These are phyloP conservation scores for Leptothorax acervorum DNA, from an alignment of 2,888 invertebrate genomes.

Conservation along the genomic window DNA sequence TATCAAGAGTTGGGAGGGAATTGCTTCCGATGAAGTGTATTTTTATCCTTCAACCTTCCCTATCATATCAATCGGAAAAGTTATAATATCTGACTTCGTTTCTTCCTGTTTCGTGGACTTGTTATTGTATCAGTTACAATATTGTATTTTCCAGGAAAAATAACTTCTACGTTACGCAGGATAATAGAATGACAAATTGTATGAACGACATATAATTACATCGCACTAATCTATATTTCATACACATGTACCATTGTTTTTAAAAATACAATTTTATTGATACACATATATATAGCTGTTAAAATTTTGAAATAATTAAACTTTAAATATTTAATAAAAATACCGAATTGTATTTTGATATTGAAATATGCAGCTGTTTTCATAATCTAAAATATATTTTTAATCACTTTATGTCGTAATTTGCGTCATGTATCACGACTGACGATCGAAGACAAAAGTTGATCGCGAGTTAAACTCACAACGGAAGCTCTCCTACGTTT, in stretches of 20 bases:
- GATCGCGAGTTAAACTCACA: not conserved
- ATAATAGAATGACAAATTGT: not conserved
- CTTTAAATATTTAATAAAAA: not conserved
- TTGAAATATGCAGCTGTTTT: slow-evolving; percentile 8
- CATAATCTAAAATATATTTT: slow-evolving; percentile 28
- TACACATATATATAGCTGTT: not conserved
- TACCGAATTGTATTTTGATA: not conserved
- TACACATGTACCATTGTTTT: not conserved
- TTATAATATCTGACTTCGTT: not conserved
- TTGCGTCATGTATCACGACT: not conserved
- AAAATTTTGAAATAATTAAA: not conserved
- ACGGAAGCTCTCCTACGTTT: not conserved
- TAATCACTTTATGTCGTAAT: not conserved
- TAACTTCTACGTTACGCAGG: not conserved
- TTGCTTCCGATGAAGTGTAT: not conserved
- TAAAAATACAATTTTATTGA: not conserved
- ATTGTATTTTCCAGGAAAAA: not conserved
- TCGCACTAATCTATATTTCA: too few relatives aligned
- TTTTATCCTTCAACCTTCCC: not conserved
- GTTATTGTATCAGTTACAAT: not conserved
- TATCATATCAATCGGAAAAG: not conserved
- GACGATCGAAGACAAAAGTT: not conserved
- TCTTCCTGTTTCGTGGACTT: not conserved
- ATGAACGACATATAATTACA: not conserved
- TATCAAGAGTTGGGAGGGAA: not conserved